phyloP scores from a whole-genome alignment of 2,797 vertebrate species.

The Poeciliopsis paucimaculata region DNA sequence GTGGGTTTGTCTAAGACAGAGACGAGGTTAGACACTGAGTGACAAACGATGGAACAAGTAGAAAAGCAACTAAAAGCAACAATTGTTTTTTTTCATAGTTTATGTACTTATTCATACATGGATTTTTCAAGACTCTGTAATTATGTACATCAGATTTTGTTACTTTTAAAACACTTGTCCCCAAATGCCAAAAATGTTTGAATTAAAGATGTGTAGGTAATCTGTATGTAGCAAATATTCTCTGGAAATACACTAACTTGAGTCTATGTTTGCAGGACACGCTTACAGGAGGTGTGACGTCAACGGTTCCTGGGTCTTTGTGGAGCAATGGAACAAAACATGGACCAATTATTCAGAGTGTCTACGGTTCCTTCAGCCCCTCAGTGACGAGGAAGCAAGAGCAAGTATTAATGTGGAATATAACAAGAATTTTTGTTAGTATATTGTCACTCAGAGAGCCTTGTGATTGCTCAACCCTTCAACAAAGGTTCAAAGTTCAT shows the following conservation, averaged over 20 bases:
- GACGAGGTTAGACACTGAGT: not conserved
- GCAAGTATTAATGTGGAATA: slow-evolving; percentile 65
- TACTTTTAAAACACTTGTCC: not conserved
- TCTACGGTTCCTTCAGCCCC: slow-evolving; percentile 81
- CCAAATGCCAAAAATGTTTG: not conserved
- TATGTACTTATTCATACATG: not conserved
- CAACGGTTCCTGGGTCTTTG: slow-evolving; percentile 87
- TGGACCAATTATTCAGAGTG: slow-evolving; percentile 92
- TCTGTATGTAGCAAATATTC: not conserved
- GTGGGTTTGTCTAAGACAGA: not conserved
- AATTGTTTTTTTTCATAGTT: no score
- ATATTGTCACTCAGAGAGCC: not conserved
- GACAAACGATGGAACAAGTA: not conserved
- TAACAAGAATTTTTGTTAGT: not conserved
- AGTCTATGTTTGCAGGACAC: slow-evolving; percentile 68
- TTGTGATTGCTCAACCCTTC: not conserved
- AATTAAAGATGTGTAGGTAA: not conserved
- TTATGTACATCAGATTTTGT: not conserved
- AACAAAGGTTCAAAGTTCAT: not conserved
- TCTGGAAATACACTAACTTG: not conserved
- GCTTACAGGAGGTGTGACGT: slow-evolving; percentile 86
- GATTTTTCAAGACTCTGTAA: not conserved
- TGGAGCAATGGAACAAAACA: slow-evolving; percentile 85
- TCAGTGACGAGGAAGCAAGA: slow-evolving; percentile 73
- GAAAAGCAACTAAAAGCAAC: no score